Base-by-base conservation (phyloP, 2,888 invertebrate genomes). In the Amiota communis region DNA sequence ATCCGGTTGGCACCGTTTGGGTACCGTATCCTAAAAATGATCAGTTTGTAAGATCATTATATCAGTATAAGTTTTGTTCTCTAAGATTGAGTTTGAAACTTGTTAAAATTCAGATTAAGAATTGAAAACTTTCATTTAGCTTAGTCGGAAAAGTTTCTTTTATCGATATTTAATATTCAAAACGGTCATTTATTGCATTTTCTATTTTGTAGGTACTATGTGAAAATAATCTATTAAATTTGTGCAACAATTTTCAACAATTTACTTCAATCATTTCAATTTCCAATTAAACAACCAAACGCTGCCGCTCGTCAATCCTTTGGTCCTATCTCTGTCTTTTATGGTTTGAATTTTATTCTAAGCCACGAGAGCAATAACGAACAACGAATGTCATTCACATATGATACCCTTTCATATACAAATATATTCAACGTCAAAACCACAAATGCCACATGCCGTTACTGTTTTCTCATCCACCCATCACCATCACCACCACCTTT, bases 351-450 rank as follows among this genome's bases (percentile, higher is more conserved):
- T 82, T 83, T 84, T 85, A 82, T 84, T 80, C 79, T 72, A 79
- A 80, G 73, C 83, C 83, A 78, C 81, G 84, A 36, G 36, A 77
- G 80, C 85, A 83, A 83, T 85, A 84, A 85, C 86, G 84, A 83
- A 83, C 83, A 86, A 81, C 83, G 81, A 85, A 83, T 83, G 83
- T 84, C 83, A 83, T 83, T 85, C 85, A 85, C 86, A 83, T 83
- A 85, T 80, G 83, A 84, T 84, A 82, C 36, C 6, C 36, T 36
- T 2, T 36, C 6, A 36, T 36, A 36, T 6, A 36, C 3, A 36
- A 36, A 36, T 36, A 36, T 36, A 36, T 36, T 36, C 82, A 81
- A 82, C 86, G 81, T 84, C 81, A 81, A 84, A 85, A 80, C 83
- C 83, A 79, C 83, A 83, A 83, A 83, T 84, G 81, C 86, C 86